Evolutionary conservation across 1,140 invertebrate species (phyloP), one percentile per base, ranked within the genome.

Genomic region (Drosophila ambigua): DNA sequence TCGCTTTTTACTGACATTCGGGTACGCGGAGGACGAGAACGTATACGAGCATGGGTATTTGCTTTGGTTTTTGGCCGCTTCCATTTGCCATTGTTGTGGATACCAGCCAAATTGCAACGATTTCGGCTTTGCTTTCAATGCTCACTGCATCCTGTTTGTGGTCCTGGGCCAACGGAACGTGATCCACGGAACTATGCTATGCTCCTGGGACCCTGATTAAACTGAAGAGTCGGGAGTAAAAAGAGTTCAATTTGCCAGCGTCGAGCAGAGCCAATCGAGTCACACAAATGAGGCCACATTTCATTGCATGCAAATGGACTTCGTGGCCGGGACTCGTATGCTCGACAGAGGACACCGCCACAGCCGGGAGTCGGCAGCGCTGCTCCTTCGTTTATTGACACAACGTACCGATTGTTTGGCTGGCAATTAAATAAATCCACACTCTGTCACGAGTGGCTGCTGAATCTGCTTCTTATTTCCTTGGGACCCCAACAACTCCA

Each of bases 71-170:
- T 76, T 59, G 69, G 67, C 48, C 53, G 26, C 68, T 41, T 20
- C 44, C 45, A 69, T 76, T 75, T 41, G 41, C 44, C 45, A 69
- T 76, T 77, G 73, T 77, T 77, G 72, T 76, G 68, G 72, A 68
- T 82, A 57, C 65, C 75, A 64, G 78, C 68, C 83, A 82, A 85
- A 85, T 79, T 88, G 83, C 78, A 85, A 58, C 71, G 66, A 69
- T 64, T 85, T 64, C 50, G 66, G 58, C 52, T 68, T 23, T 60
- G 62, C 61, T 75, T 71, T 72, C 76, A 61, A 48, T 69, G 71
- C 71, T 35, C 63, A 31, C 8, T 63, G 73, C 75, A 67, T 64
- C 50, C 58, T 51, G 69, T 55, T 60, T 58, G 51, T 75, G 74
- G 57, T 48, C 35, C 44, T 44, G 11, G 7, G n/a, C 28, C 41